Conservation (phyloP, 2,797 vertebrate genomes). For the Champsocephalus gunnari region DNA sequence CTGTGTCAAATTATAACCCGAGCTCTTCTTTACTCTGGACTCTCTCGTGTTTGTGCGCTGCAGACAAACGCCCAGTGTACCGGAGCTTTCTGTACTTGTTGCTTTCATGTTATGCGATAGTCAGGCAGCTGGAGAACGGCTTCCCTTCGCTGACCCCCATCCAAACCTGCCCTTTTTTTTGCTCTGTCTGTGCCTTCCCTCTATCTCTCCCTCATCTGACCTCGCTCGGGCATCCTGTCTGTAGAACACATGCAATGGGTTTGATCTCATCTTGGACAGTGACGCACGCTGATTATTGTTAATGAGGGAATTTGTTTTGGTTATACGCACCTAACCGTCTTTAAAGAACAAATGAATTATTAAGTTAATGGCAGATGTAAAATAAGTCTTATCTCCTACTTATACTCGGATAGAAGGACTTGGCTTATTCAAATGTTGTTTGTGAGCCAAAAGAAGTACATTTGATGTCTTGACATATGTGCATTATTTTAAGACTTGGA, state of each 20-base stretch:
- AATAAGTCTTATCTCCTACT: conserved; percentile 47
- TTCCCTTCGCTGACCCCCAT: conserved; percentile 56
- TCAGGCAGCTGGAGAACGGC: conserved; percentile 72
- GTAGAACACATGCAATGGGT: conserved; percentile 51
- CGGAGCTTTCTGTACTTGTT: conserved; percentile 57
- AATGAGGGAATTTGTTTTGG: conserved; percentile 44
- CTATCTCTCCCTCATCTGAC: conserved; percentile 29
- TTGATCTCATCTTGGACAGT: conserved; percentile 49
- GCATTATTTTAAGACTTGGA: conserved; percentile 1
- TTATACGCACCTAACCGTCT: conserved; percentile 5
- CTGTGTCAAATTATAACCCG: conserved; percentile 18
- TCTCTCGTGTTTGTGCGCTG: conserved; percentile 11
- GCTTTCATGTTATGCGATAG: conserved; percentile 59
- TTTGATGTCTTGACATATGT: conserved; percentile 3
- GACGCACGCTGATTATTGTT: conserved; percentile 61
- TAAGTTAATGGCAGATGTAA: conserved; percentile 53
- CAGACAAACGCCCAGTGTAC: conserved; percentile 10
- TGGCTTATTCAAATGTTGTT: conserved; percentile 16
- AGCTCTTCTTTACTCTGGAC: conserved; percentile 14
- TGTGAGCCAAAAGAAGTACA: conserved; percentile 4
- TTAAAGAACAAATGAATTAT: conserved; percentile 48
- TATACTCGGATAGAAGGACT: conserved; percentile 32
- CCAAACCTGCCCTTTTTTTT: conserved; percentile 37
- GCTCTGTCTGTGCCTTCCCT: conserved; percentile 10
- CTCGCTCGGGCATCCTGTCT: conserved; percentile 39